phyloP scores from a whole-genome alignment of 2,888 invertebrate species.

The Drosophila quinaria region DNA sequence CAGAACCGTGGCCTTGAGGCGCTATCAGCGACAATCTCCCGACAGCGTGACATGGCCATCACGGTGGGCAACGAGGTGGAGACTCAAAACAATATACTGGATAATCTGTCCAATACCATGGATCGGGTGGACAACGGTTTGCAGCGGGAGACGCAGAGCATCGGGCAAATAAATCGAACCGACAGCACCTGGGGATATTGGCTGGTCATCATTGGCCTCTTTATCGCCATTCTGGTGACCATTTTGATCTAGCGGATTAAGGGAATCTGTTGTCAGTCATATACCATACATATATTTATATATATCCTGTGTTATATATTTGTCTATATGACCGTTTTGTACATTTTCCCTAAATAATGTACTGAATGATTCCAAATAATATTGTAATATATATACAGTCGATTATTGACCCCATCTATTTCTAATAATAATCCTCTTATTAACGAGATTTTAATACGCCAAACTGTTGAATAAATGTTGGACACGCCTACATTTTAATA shows the following conservation, averaged over 20 bases:
- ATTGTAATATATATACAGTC: slow-evolving; percentile 3
- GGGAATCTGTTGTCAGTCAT: slow-evolving; percentile 17
- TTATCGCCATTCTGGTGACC: slow-evolving; percentile 89
- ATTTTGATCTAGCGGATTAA: slow-evolving; percentile 78
- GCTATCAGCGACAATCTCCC: slow-evolving; percentile 90
- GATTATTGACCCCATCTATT: not conserved
- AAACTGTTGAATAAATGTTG: slow-evolving; percentile 1
- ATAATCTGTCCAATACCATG: slow-evolving; percentile 91
- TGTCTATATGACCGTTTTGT: not conserved
- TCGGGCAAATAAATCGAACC: slow-evolving; percentile 89
- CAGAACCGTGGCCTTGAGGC: slow-evolving; percentile 92
- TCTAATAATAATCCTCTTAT: not conserved
- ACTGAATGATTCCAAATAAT: slow-evolving; percentile 1
- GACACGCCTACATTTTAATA: not conserved
- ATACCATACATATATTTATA: slow-evolving; percentile 1
- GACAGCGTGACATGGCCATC: slow-evolving; percentile 91
- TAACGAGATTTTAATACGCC: not conserved
- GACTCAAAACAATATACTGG: slow-evolving; percentile 92
- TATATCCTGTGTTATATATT: slow-evolving; percentile 14
- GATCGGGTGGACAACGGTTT: slow-evolving; percentile 90
- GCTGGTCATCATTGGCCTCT: slow-evolving; percentile 89
- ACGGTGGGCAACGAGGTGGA: slow-evolving; percentile 92
- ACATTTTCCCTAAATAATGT: slow-evolving; percentile 5
- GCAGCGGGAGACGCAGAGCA: slow-evolving; percentile 89
- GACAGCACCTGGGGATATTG: slow-evolving; percentile 92